phyloP scores from a whole-genome alignment of 2,113 vertebrate genomes.

The Hemicordylus capensis region DNA sequence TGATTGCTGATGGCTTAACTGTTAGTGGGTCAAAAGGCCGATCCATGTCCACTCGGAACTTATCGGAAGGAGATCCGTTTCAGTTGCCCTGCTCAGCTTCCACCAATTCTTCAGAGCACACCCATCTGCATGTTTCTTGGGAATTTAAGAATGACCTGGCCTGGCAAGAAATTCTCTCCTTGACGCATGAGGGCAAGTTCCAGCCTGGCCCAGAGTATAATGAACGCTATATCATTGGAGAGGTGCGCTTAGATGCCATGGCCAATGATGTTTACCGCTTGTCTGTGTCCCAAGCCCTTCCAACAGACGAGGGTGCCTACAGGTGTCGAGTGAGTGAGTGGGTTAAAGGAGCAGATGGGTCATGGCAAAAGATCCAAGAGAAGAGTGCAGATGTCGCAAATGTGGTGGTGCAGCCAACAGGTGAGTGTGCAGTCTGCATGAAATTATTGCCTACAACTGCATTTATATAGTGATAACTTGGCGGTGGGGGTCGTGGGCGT shows the following conservation, averaged over 20 bases:
- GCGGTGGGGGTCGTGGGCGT: neutral
- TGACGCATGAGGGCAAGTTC: constrained; percentile 84
- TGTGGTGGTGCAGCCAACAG: constrained; percentile 80
- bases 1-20: constrained; percentile 85
- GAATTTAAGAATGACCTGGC: constrained; percentile 69
- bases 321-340: constrained; percentile 86
- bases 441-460: neutral
- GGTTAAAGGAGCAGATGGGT: constrained; percentile 80
- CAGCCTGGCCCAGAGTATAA: constrained; percentile 70
- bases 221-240: constrained; percentile 81
- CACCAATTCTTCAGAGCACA: constrained; percentile 76
- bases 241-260: constrained; percentile 81
- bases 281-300: constrained; percentile 76
- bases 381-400: constrained; percentile 81
- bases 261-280: constrained; percentile 78
- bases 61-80: constrained; percentile 85
- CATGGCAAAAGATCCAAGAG: constrained; percentile 89
- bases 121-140: constrained; percentile 90
- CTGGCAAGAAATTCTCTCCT: constrained; percentile 74
- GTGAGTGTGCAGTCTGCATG: constrained; percentile 77
- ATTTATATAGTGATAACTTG: neutral
- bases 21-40: constrained; percentile 70
- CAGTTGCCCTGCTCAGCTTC: constrained; percentile 82
- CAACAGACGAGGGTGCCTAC: constrained; percentile 81
- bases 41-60: constrained; percentile 40